Base-by-base conservation (phyloP, 2,888 invertebrate species). In the Copidosoma aretas region DNA sequence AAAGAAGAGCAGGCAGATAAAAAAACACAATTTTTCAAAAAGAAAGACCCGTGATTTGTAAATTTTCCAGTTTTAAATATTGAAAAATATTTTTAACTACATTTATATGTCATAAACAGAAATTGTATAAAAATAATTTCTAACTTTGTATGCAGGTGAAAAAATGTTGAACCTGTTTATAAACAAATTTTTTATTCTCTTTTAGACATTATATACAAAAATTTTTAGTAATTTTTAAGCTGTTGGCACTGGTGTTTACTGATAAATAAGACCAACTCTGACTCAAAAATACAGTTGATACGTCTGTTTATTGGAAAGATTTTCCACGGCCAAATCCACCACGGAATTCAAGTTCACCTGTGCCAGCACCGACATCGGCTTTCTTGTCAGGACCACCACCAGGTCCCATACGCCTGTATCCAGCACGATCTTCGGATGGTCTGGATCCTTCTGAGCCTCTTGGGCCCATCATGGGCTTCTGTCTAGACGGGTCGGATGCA, bases 301-400 rank as follows among this genome's bases (percentile, higher is more conserved):
- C 73, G 73, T 74, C 74, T 59, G 74, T 74, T 80, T 77, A 79
- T 76, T 81, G 80, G 51, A 81, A 80, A 62, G 81, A 77, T 73
- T 81, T 83, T 71, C 83, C 83, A 73, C 83, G 81, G 53, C 83
- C 83, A 72, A 82, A 82, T 59, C 82, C 81, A 82, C 89, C 88
- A 80, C 89, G 88, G 86, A 97, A 97, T 89, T 97, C 96, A 81
- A 98, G 90, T 85, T 92, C 92, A 75, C 91, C 93, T 73, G 93
- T 91, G 74, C 98, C 98, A 79, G 97, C 94, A 75, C 98, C 98
- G 79, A 96, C 98, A 86, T 98, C 98, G 73, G 94, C 93, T 86
- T 96, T 96, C 86, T 98, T 98, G 84, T 98, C 98, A 59, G 89
- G 88, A 64, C 88, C 88, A 49, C n/a, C n/a, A n/a, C 92, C 91